phyloP scores from a whole-genome alignment of 2,888 invertebrate species.

The Eutolmus rufibarbis region DNA sequence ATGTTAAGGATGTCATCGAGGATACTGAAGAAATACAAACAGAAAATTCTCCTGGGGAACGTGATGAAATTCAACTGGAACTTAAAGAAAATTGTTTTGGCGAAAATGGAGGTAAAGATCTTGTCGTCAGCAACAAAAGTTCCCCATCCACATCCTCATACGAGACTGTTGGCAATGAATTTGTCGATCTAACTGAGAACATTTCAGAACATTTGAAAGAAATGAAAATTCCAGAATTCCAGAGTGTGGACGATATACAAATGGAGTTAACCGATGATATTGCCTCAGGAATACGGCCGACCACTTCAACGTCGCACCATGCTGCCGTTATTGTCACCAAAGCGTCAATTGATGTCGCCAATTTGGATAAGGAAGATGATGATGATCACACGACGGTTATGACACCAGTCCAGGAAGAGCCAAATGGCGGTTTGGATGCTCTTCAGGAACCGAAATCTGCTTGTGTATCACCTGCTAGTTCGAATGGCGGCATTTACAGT shows the following conservation, averaged over 20 bases:
- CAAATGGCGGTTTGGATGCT: slow-evolving; percentile 54
- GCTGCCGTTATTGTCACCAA: slow-evolving; percentile 77
- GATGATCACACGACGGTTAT: slow-evolving; percentile 66
- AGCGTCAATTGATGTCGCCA: slow-evolving; percentile 72
- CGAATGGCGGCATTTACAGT: slow-evolving; percentile 89
- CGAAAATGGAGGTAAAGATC: slow-evolving; percentile 31
- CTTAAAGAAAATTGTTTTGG: slow-evolving; percentile 58
- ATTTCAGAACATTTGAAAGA: slow-evolving; percentile 50
- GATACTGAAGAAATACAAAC: slow-evolving; percentile 50
- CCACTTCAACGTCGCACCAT: slow-evolving; percentile 53
- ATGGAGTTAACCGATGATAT: slow-evolving; percentile 59
- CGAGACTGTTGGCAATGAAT: slow-evolving; percentile 63
- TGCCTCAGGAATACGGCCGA: slow-evolving; percentile 40
- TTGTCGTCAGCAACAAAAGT: slow-evolving; percentile 52
- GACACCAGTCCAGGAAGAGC: slow-evolving; percentile 70
- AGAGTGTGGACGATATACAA: slow-evolving; percentile 64
- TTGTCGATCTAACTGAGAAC: slow-evolving; percentile 54
- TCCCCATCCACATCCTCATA: slow-evolving; percentile 61
- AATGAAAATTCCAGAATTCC: slow-evolving; percentile 56
- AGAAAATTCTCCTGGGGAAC: slow-evolving; percentile 47
- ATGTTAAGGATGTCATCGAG: slow-evolving; percentile 59
- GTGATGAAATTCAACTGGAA: slow-evolving; percentile 8
- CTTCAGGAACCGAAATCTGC: slow-evolving; percentile 66
- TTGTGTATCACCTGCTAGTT: slow-evolving; percentile 86
- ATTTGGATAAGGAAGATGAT: slow-evolving; percentile 58